Percentiles rank a stretch among this genome's conserved stretches.
phyloP scores from a whole-genome alignment of 2,797 vertebrate genomes.

The Muraenolepis orangiensis region DNA sequence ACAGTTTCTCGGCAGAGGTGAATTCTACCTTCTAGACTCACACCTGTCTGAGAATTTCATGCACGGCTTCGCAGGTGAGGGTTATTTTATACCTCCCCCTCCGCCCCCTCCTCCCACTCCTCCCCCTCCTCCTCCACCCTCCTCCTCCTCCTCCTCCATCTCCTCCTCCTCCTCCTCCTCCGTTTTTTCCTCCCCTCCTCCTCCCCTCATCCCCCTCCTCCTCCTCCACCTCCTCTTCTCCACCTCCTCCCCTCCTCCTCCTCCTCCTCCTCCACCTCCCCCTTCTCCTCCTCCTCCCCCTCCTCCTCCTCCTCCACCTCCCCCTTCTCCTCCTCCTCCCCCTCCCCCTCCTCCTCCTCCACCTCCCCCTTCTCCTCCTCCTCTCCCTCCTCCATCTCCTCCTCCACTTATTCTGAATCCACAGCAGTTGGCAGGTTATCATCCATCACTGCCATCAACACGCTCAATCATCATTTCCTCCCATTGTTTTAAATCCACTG shows the following conservation, averaged over 20 bases:
- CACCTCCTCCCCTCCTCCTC: no score
- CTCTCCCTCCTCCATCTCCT: no score
- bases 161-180: no score
- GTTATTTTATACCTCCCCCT: conserved; percentile 25
- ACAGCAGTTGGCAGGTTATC: conserved; percentile 43
- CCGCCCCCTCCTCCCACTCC: conserved; percentile 13
- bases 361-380: conserved; percentile 14
- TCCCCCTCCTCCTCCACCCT: no score
- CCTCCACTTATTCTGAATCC: conserved; percentile 33
- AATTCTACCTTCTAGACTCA: conserved; percentile 58
- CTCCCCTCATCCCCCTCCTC: conserved; percentile 36
- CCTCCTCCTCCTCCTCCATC: conserved; percentile 3
- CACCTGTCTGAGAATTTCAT: conserved; percentile 45
- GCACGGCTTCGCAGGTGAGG: conserved; percentile 43
- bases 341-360: conserved; percentile 36
- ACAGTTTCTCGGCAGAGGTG: conserved; percentile 54
- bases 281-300: conserved; percentile 20
- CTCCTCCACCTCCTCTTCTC: conserved; percentile 16
- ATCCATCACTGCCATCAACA: conserved; percentile 44
- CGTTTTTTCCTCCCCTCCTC: conserved; percentile 26
- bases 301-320: conserved; percentile 30
- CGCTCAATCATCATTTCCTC: conserved; percentile 13
- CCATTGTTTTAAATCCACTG: background rate
- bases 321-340: conserved; percentile 17
- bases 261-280: conserved; percentile 25